These are phyloP conservation scores for Pyrrhia umbra DNA, from an alignment of 2,888 invertebrate genomes.

Conservation along the genomic window DNA sequence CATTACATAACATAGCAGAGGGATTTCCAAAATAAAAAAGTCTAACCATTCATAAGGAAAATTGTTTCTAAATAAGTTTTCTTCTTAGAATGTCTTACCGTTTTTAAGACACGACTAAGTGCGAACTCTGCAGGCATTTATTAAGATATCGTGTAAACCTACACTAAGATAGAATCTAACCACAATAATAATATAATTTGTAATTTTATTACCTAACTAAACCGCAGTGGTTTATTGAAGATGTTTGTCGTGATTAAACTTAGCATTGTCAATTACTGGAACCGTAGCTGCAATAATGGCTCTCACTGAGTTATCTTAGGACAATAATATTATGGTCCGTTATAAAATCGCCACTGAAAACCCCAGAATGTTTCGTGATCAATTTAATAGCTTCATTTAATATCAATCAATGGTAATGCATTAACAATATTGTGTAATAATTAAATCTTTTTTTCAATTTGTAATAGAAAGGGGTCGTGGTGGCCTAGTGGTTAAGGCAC, in stretches of 20 bases:
- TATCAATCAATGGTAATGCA: background rate
- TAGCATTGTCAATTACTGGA: conserved; percentile 9
- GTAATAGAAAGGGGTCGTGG: too few species aligned
- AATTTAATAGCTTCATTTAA: background rate
- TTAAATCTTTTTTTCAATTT: too few species aligned
- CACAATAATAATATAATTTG: conserved; percentile 49
- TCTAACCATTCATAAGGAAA: background rate
- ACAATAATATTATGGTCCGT: background rate
- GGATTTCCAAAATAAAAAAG: background rate
- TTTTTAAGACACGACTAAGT: too few species aligned
- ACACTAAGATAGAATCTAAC: conserved; percentile 17
- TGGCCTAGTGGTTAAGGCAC: too few species aligned
- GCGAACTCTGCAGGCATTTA: background rate
- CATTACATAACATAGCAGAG: background rate
- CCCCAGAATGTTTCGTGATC: background rate
- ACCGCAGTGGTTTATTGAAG: conserved; percentile 47
- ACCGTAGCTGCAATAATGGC: background rate
- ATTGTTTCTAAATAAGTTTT: background rate
- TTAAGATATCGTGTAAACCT: conserved; percentile 6
- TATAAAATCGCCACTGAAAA: conserved; percentile 27
- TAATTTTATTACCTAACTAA: conserved; percentile 50
- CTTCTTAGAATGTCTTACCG: background rate
- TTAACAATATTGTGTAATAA: too few species aligned
- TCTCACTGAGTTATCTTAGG: background rate
- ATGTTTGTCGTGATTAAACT: conserved; percentile 31